Percentiles rank a stretch among this genome's conserved stretches.
These are phyloP conservation scores for Epinephelus cyanopodus DNA, from an alignment of 2,113 vertebrate genomes.

Conservation along the genomic window DNA sequence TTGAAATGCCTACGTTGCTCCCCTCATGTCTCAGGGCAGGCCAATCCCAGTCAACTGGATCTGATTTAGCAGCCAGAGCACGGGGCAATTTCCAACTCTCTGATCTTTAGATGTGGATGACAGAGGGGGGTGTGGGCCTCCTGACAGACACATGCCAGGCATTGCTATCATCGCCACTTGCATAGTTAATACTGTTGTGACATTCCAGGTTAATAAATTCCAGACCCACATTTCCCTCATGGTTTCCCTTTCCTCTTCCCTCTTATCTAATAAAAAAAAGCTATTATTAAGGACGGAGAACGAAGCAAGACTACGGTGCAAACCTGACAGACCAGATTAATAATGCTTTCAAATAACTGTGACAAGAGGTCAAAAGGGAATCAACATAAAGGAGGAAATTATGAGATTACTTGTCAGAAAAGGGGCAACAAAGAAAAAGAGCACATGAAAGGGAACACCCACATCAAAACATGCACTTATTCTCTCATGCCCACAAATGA, in stretches of 20 bases:
- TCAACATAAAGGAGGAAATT: conserved; percentile 21
- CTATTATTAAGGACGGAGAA: neutral
- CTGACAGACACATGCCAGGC: conserved; percentile 69
- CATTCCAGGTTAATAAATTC: conserved; percentile 76
- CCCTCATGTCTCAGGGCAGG: conserved; percentile 37
- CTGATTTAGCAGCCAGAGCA: conserved; percentile 63
- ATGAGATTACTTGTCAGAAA: conserved; percentile 30
- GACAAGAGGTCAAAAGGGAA: conserved; percentile 23
- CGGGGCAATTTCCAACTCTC: conserved; percentile 56
- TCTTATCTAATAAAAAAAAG: conserved; percentile 7
- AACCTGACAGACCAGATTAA: conserved; percentile 32
- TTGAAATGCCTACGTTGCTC: conserved; percentile 63
- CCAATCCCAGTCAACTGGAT: conserved; percentile 54
- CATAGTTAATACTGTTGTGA: conserved; percentile 70
- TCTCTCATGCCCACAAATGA: conserved; percentile 46
- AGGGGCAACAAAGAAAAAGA: conserved; percentile 17
- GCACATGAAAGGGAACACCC: conserved; percentile 33
- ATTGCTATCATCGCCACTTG: conserved; percentile 67
- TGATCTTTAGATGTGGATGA: conserved; percentile 72
- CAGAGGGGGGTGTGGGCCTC: conserved; percentile 60
- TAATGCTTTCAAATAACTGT: conserved; percentile 14
- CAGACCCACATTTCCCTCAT: conserved; percentile 51
- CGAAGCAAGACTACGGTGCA: neutral
- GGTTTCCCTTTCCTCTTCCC: conserved; percentile 20
- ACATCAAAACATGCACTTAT: conserved; percentile 47